Conservation (phyloP, 35 echinoderm and acorn worm species). For the Acanthaster planci region DNA sequence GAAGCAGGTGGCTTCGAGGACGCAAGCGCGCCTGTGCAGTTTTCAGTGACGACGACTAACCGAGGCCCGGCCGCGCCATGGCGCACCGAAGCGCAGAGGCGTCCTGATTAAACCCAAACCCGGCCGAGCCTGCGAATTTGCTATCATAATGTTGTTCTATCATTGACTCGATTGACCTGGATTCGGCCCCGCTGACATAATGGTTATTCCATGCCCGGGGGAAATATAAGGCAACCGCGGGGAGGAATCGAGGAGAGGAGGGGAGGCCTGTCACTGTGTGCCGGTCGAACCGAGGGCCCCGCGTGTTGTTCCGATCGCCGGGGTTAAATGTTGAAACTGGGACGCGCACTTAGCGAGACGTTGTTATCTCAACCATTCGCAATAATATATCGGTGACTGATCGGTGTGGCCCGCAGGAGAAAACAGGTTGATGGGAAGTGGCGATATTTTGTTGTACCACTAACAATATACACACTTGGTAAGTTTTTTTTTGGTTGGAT, state of each 20-base stretch:
- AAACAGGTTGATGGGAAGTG: slow-evolving; percentile 25
- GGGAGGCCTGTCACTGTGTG: no score
- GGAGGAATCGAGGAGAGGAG: background rate
- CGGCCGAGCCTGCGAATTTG: slow-evolving; percentile 13
- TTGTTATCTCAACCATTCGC: slow-evolving; percentile 11
- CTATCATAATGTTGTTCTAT: slow-evolving; percentile 34
- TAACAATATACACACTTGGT: background rate
- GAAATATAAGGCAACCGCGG: background rate
- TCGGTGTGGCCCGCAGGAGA: background rate
- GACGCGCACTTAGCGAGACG: background rate
- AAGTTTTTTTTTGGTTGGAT: no score
- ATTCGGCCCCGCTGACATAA: background rate
- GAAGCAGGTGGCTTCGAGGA: slow-evolving; percentile 15
- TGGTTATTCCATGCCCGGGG: slow-evolving; percentile 13
- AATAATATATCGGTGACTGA: slow-evolving; percentile 28
- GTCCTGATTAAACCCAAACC: background rate
- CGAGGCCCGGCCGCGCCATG: no score
- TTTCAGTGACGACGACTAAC: no score
- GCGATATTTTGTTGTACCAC: background rate
- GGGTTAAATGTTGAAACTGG: slow-evolving; percentile 5
- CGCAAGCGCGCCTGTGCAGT: background rate
- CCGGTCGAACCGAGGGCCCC: no score
- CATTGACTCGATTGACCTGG: slow-evolving; percentile 32
- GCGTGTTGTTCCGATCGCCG: no score
- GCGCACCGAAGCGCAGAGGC: background rate